Percentiles rank a stretch among this genome's conserved stretches.
Evolutionary conservation across 1,140 invertebrate genomes (phyloP).

Genomic region (Andrena cerasifolii): DNA sequence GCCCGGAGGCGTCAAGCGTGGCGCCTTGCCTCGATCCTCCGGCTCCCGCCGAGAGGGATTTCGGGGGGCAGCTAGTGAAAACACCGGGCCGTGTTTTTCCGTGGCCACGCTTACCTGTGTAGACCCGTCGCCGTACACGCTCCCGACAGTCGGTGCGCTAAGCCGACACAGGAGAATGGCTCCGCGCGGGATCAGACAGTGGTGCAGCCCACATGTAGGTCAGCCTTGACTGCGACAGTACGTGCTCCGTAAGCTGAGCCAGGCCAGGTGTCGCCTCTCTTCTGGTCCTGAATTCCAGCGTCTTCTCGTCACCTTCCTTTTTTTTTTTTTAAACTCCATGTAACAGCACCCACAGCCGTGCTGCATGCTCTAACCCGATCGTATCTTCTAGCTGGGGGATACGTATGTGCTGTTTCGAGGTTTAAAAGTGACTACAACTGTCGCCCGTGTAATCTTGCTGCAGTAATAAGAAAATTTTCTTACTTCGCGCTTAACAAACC

Average conservation of each 20-base stretch:
- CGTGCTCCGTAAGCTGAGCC: constrained; percentile 70
- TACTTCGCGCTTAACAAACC: no score
- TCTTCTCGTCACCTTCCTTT: neutral
- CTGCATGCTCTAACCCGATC: no score
- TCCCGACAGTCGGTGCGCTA: constrained; percentile 34
- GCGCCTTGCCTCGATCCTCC: neutral
- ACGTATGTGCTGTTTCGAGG: no score
- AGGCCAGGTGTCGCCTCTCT: constrained; percentile 36
- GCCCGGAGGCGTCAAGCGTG: neutral
- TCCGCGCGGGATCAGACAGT: constrained; percentile 64
- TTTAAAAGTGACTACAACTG: no score
- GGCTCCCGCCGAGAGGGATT: neutral
- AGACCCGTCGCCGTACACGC: neutral
- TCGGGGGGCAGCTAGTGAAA: neutral
- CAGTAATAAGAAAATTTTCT: no score
- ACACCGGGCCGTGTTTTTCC: neutral
- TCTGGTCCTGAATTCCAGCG: neutral
- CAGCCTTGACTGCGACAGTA: constrained; percentile 76
- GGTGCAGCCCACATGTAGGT: constrained; percentile 74
- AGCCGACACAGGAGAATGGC: constrained; percentile 45
- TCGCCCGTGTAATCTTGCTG: no score
- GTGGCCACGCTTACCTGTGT: neutral
- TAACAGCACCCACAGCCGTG: no score
- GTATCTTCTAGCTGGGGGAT: no score
- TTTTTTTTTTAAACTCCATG: constrained; percentile 8